Conservation (phyloP, 2,797 vertebrate species). For the Pseudopleuronectes americanus region DNA sequence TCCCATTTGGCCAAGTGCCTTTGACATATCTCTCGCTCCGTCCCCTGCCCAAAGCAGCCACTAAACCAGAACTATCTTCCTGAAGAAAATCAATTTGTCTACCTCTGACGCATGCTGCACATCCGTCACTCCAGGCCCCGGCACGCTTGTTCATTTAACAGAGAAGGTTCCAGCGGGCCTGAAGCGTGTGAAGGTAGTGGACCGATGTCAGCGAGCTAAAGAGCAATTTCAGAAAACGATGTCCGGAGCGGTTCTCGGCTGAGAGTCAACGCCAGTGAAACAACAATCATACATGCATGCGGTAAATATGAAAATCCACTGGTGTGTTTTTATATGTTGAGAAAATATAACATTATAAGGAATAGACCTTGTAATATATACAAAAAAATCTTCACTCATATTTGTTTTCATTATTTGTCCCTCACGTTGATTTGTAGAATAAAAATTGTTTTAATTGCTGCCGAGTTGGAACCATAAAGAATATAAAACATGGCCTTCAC, state of each 20-base stretch:
- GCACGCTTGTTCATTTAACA: slow-evolving; percentile 69
- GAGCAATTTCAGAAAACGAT: slow-evolving; percentile 46
- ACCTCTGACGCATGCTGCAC: slow-evolving; percentile 64
- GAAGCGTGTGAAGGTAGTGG: slow-evolving; percentile 48
- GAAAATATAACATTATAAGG: not conserved
- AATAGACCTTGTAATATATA: not conserved
- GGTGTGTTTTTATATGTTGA: slow-evolving; percentile 1
- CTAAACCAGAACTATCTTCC: slow-evolving; percentile 81
- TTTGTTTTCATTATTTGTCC: not conserved
- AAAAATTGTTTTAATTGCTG: not conserved
- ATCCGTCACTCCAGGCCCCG: slow-evolving; percentile 80
- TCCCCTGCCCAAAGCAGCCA: slow-evolving; percentile 74
- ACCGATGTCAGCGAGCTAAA: slow-evolving; percentile 50
- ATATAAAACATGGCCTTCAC: not conserved
- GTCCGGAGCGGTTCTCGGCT: slow-evolving; percentile 23
- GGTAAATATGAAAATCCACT: slow-evolving; percentile 5
- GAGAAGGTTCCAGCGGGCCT: slow-evolving; percentile 66
- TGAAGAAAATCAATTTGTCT: slow-evolving; percentile 90
- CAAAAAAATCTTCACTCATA: not conserved
- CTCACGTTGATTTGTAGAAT: not conserved
- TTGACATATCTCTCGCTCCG: slow-evolving; percentile 56
- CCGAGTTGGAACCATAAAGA: not conserved
- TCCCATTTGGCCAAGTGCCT: slow-evolving; percentile 51
- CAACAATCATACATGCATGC: slow-evolving; percentile 1
- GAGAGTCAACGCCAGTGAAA: slow-evolving; percentile 36